Conservation (phyloP, 1,140 invertebrate genomes). For the Halyomorpha halys region DNA sequence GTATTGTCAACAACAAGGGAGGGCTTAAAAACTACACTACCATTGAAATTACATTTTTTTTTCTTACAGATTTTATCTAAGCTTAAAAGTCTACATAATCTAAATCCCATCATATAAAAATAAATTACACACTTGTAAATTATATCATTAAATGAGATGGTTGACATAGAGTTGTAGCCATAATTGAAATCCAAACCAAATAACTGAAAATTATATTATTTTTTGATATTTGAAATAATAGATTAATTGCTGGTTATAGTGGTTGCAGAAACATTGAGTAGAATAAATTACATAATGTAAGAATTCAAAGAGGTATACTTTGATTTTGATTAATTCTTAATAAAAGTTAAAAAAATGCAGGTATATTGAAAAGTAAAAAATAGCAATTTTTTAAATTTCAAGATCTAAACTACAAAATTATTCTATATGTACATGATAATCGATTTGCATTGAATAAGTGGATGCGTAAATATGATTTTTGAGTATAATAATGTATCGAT, state of each 20-base stretch:
- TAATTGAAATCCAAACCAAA: not conserved
- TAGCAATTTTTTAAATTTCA: no score
- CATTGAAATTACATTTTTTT: not conserved
- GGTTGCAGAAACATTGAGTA: not conserved
- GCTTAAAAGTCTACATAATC: not conserved
- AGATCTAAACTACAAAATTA: no score
- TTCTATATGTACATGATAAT: no score
- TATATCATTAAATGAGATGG: not conserved
- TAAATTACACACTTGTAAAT: no score
- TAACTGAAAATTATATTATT: not conserved
- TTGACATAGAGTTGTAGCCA: not conserved
- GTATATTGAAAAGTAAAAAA: no score
- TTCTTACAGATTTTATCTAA: not conserved
- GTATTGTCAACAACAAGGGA: conserved; percentile 17
- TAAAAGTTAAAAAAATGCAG: no score
- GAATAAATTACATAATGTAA: no score
- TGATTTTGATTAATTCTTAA: no score
- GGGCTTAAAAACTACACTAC: conserved; percentile 10
- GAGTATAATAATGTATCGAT: no score
- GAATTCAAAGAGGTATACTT: no score
- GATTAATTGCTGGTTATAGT: not conserved
- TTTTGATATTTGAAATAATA: not conserved
- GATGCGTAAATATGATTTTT: no score
- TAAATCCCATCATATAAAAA: not conserved
- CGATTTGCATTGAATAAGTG: no score